Evolutionary conservation across 2,797 vertebrate genomes (phyloP).

Genomic region (Selene dorsalis): DNA sequence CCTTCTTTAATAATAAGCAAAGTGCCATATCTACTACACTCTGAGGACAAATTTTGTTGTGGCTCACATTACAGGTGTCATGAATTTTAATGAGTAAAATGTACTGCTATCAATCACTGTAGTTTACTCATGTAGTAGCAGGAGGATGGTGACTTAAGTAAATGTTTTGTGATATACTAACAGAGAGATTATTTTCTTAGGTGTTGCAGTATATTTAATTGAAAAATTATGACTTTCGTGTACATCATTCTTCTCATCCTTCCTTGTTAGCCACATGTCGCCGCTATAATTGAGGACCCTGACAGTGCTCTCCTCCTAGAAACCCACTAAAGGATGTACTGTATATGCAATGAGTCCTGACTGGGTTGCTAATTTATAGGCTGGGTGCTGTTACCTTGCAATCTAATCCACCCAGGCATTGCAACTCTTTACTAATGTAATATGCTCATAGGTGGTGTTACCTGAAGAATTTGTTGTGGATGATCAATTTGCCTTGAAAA

Average conservation of each 20-base stretch:
- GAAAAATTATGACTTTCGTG: conserved; percentile 1
- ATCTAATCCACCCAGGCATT: conserved; percentile 21
- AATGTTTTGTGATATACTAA: conserved; percentile 40
- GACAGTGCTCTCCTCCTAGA: conserved; percentile 15
- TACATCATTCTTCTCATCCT: conserved; percentile 5
- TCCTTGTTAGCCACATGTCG: conserved; percentile 11
- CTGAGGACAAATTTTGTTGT: conserved; percentile 48
- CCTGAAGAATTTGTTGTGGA: not conserved
- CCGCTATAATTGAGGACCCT: conserved; percentile 23
- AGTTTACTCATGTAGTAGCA: conserved; percentile 53
- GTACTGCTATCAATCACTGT: conserved; percentile 54
- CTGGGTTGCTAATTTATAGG: conserved; percentile 16
- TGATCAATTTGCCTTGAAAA: conserved; percentile 8
- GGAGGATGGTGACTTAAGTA: conserved; percentile 34
- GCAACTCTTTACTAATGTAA: conserved; percentile 17
- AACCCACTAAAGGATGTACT: conserved; percentile 2
- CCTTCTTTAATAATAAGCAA: conserved; percentile 62
- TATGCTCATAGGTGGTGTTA: not conserved
- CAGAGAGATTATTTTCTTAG: conserved; percentile 6
- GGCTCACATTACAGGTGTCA: conserved; percentile 57
- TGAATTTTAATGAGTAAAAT: conserved; percentile 63
- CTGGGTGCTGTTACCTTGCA: not conserved
- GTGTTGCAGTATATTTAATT: not conserved
- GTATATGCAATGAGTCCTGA: conserved; percentile 1
- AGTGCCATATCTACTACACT: conserved; percentile 36